Percentiles rank a stretch among this genome's conserved stretches.
phyloP scores from a whole-genome alignment of 2,888 invertebrate genomes.

The Sinohyriopsis cumingii region DNA sequence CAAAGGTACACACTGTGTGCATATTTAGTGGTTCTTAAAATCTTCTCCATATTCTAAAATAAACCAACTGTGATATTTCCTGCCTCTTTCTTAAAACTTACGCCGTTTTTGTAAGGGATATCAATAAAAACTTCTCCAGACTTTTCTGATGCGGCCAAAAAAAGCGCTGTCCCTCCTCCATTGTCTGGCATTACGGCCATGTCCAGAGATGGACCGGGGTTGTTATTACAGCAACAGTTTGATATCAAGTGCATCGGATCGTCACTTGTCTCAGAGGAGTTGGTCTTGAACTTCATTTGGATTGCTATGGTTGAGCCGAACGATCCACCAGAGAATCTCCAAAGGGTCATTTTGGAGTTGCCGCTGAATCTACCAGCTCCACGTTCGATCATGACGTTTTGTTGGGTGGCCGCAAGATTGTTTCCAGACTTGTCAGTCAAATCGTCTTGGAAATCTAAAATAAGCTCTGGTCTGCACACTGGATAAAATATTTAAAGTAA shows the following conservation, averaged over 20 bases:
- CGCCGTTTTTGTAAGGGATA: conserved; percentile 31
- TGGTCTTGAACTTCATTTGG: conserved; percentile 34
- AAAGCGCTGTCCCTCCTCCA: conserved; percentile 26
- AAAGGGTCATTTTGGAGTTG: conserved; percentile 30
- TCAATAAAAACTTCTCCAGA: conserved; percentile 33
- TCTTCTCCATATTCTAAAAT: too few species aligned
- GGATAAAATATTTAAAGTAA: neutral
- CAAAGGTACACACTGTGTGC: too few species aligned
- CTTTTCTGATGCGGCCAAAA: conserved; percentile 23
- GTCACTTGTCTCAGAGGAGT: conserved; percentile 13
- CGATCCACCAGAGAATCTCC: conserved; percentile 44
- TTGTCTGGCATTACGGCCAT: conserved; percentile 31
- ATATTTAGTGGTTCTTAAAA: too few species aligned
- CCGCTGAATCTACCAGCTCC: conserved; percentile 36
- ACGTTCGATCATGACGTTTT: conserved; percentile 33
- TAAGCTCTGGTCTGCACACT: conserved; percentile 37
- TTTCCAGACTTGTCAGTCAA: conserved; percentile 35
- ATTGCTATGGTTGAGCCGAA: conserved; percentile 35
- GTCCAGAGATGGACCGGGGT: conserved; percentile 35
- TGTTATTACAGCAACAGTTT: conserved; percentile 36
- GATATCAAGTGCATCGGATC: conserved; percentile 40
- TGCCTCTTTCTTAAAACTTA: conserved; percentile 17
- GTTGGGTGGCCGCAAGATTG: conserved; percentile 28
- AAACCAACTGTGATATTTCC: too few species aligned
- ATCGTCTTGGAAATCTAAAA: conserved; percentile 34